phyloP scores from a whole-genome alignment of 1,140 invertebrate genomes.

The Drosophila erecta region DNA sequence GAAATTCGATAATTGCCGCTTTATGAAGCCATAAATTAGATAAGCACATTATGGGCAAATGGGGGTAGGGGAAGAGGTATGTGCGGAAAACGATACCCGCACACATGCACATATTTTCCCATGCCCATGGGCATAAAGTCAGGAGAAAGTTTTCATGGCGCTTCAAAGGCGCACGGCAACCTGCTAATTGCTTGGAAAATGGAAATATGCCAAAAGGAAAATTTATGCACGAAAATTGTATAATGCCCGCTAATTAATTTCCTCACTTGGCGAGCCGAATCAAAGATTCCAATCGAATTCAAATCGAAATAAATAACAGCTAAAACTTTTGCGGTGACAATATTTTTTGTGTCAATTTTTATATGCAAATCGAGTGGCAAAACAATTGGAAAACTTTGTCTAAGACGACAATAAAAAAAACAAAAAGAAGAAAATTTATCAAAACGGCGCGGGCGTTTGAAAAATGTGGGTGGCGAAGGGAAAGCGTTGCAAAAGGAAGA shows the following conservation, averaged over 20 bases:
- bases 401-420: constrained; percentile 37
- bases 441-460: neutral
- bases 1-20: constrained; percentile 48
- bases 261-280: neutral
- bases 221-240: constrained; percentile 15
- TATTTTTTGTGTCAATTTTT: constrained; percentile 63
- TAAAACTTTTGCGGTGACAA: constrained; percentile 42
- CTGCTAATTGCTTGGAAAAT: constrained; percentile 47
- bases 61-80: no score
- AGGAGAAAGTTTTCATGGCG: constrained; percentile 23
- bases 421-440: constrained; percentile 2
- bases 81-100: constrained; percentile 4
- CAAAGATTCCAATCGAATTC: constrained; percentile 17
- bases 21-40: constrained; percentile 60
- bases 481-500: constrained; percentile 5
- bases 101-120: neutral
- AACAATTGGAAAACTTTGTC: constrained; percentile 60
- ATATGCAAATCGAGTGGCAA: constrained; percentile 67
- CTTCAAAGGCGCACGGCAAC: constrained; percentile 10
- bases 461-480: neutral
- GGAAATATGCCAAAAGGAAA: constrained; percentile 28
- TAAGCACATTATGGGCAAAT: constrained; percentile 19
- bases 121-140: constrained; percentile 27
- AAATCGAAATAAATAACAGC: constrained; percentile 34
- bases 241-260: constrained; percentile 40